Percentiles rank a stretch among this genome's conserved stretches.
Evolutionary conservation across 2,113 vertebrate genomes (phyloP).

Genomic region (Spermophilus dauricus): DNA sequence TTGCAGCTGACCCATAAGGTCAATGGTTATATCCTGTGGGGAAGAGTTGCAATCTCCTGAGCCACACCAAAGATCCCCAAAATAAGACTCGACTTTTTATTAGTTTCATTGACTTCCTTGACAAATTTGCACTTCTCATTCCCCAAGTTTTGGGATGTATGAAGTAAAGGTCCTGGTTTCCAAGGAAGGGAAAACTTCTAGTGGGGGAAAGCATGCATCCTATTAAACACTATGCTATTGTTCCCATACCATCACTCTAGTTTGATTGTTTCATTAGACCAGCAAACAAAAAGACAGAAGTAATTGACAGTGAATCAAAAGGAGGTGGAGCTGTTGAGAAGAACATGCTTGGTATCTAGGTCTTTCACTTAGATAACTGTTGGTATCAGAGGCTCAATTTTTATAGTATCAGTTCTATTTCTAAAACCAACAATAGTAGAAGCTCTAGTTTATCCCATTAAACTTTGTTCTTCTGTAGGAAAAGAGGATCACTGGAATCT

Average conservation of each 20-base stretch:
- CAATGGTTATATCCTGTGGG: neutral
- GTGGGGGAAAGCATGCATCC: neutral
- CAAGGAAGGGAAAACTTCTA: neutral
- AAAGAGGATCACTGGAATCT: neutral
- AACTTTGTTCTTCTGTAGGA: neutral
- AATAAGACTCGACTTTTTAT: neutral
- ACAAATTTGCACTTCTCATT: neutral
- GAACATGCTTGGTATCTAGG: neutral
- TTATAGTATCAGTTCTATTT: neutral
- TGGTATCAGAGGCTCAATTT: neutral
- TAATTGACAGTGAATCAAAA: neutral
- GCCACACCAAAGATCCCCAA: neutral
- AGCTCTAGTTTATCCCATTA: neutral
- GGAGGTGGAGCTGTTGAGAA: neutral
- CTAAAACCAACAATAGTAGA: neutral
- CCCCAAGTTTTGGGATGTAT: neutral
- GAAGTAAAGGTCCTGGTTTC: neutral
- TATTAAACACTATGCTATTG: neutral
- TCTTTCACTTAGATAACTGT: neutral
- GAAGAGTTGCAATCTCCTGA: neutral
- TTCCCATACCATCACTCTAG: neutral
- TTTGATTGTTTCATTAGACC: neutral
- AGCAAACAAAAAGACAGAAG: neutral
- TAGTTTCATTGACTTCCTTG: neutral
- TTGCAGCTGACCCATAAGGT: neutral